Evolutionary conservation across 2,113 vertebrate genomes (phyloP).

Genomic region (Odobenus rosmarus): DNA sequence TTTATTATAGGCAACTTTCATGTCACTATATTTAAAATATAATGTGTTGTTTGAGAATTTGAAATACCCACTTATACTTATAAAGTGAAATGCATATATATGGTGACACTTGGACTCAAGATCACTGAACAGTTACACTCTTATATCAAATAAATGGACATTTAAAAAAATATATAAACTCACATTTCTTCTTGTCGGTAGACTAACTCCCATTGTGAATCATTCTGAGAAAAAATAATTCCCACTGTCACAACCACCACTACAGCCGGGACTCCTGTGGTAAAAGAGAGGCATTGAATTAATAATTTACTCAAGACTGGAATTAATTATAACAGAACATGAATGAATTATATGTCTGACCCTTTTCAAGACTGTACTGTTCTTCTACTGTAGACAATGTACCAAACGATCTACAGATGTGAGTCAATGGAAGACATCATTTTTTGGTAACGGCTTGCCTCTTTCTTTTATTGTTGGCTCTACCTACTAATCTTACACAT

Average conservation of each 20-base stretch:
- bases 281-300: slow-evolving; percentile 34
- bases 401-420: not conserved
- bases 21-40: slow-evolving; percentile 13
- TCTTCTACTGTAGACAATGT: not conserved
- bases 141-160: not conserved
- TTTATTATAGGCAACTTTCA: slow-evolving; percentile 19
- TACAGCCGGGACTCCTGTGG: slow-evolving; percentile 63
- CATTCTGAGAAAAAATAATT: slow-evolving; percentile 56
- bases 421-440: not conserved
- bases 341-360: slow-evolving; percentile 49
- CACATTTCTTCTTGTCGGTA: slow-evolving; percentile 78
- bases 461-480: not conserved
- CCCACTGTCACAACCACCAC: slow-evolving; percentile 75
- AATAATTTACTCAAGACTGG: slow-evolving; percentile 42
- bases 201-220: slow-evolving; percentile 18
- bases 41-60: slow-evolving; percentile 3
- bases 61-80: slow-evolving; percentile 6
- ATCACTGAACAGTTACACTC: not conserved
- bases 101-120: not conserved
- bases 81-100: not conserved
- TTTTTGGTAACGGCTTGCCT: not conserved
- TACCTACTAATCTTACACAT: not conserved
- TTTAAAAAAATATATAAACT: slow-evolving; percentile 64
- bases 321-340: slow-evolving; percentile 59
- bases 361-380: not conserved